Base-by-base conservation (phyloP, 2,888 invertebrate species). In the Campaea margaritaria region DNA sequence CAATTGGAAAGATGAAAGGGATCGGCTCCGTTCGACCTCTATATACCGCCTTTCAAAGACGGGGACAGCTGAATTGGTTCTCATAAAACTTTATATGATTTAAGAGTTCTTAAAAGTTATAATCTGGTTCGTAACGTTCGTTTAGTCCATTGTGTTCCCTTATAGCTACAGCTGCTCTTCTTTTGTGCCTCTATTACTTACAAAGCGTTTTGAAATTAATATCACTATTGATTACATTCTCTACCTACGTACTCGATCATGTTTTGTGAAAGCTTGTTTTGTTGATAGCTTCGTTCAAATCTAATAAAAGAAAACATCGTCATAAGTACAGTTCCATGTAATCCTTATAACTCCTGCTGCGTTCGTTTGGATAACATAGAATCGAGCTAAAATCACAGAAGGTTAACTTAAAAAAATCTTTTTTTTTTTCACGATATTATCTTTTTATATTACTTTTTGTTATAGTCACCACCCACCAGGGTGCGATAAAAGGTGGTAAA, bases 301-400 rank as follows among this genome's bases (percentile, higher is more conserved):
- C 1, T 46, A 28, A 52, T 43, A 13, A 42, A 36, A 21, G 42
- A 46, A 42, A 47, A 51, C 34, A 47, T 45, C 34, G 10, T 50
- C 43, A 42, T 57, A 66, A 76, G 75, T 73, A 70, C 62, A 63
- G 64, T 71, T 67, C 54, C 70, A 49, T 59, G 75, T 72, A 42
- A 58, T 59, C 50, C 62, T 50, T 36, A 57, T 38, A 58, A 62
- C 62, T 64, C 65, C 56, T 50, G 62, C 65, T 62, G 50, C 63
- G 64, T 15, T 16, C 9, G 21, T 21, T 8, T 31, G 13, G n/a
- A 27, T 21, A 13, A 48, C n/a, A 36, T 21, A 41, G 12, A 1
- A 47, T 34, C 13, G 15, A 34, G 10, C 31, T 21, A 21, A 45
- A 45, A 46, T 46, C 31, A 34, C 13, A 46, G 27, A 21, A 44